Evolutionary conservation across 1,140 invertebrate genomes (phyloP), one percentile per base, ranked within the genome.

Genomic region (Colletes latitarsis): DNA sequence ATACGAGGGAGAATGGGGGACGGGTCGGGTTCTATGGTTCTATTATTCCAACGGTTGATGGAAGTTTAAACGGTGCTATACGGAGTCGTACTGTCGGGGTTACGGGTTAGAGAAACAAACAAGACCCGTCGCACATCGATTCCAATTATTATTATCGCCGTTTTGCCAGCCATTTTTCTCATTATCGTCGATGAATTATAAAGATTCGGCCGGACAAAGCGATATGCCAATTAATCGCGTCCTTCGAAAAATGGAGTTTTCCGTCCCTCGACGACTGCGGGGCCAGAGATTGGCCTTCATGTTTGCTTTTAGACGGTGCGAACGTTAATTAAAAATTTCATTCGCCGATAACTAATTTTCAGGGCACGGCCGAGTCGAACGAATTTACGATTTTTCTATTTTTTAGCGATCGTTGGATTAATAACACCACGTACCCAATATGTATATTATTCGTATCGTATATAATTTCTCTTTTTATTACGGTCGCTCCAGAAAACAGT

Each of bases 21-120:
- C 1, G n/a, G n/a, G 21, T 4, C 30, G 30, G 10, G 17, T 60
- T 84, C 75, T 84, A 77, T 64, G 53, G 70, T 62, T 55, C 79
- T 82, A 85, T 85, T 85, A 82, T 82, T 69, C 64, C 17, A 69
- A 58, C 67, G 58, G 46, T 84, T 82, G 63, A 85, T 72, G 64
- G 78, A 69, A 76, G 53, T 76, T 86, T 82, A 82, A 86, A 80
- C 21, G 58, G 72, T 12, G n/a, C 55, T 46, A 19, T 64, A n/a
- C 60, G 60, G 70, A 71, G 71, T 70, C 46, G 21, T 67, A 53
- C 52, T 60, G 72, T 19, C 69, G 82, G 76, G 77, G 76, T 79
- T 77, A 75, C 41, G 80, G 82, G 82, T 82, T 88, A 85, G 17
- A 87, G 82, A 87, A 83, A 77, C 85, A 88, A 87, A 88, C 82